Evolutionary conservation across 2,113 vertebrate species (phyloP).

Genomic region (Brienomyrus brachyistius): DNA sequence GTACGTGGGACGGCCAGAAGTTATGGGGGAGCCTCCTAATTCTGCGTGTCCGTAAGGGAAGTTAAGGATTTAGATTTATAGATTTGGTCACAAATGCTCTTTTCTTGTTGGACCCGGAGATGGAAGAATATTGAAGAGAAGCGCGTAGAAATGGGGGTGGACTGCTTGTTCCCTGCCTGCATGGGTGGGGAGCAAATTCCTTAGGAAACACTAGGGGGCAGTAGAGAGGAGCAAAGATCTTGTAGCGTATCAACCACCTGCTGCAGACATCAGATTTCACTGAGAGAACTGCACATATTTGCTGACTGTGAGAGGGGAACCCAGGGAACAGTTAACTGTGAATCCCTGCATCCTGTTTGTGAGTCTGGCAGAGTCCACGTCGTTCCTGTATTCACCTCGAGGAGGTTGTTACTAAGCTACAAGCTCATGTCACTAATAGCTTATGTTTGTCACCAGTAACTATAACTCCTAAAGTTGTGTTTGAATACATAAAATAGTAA

Average conservation of each 20-base stretch:
- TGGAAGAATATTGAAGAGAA: neutral
- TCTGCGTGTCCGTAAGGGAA: neutral
- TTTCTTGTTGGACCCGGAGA: neutral
- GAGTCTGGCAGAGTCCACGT: neutral
- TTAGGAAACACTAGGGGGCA: slow-evolving; percentile 11
- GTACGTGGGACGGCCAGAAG: neutral
- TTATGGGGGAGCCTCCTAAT: neutral
- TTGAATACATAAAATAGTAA: neutral
- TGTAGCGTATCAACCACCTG: neutral
- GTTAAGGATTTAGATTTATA: neutral
- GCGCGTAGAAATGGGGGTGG: neutral
- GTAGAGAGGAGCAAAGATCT: neutral
- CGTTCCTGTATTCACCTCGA: neutral
- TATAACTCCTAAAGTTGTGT: neutral
- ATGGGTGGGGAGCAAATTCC: neutral
- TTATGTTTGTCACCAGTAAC: neutral
- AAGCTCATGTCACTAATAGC: neutral
- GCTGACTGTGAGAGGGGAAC: neutral
- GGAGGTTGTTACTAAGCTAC: neutral
- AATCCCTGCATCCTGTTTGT: neutral
- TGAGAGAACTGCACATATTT: neutral
- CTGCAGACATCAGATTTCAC: neutral
- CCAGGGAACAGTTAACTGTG: neutral
- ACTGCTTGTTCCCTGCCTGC: neutral
- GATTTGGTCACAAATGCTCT: neutral